These are phyloP conservation scores for Leucania comma DNA, from an alignment of 2,888 invertebrate genomes.

Conservation along the genomic window DNA sequence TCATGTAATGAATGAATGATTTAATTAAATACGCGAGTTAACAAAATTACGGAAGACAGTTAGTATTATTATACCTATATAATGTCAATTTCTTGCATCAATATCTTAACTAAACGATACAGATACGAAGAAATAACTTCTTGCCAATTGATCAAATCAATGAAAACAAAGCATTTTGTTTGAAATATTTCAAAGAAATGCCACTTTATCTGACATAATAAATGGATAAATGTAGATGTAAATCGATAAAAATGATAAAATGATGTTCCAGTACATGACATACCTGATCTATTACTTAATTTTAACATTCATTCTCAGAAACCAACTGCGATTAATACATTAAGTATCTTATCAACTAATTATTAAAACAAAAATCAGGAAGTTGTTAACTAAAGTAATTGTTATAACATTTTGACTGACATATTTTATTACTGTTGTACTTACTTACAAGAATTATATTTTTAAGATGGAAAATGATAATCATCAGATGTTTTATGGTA, in stretches of 20 bases:
- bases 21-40: too few species aligned
- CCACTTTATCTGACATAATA: constrained; percentile 8
- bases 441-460: not conserved
- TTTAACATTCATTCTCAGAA: constrained; percentile 30
- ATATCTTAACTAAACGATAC: too few species aligned
- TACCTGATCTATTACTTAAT: constrained; percentile 22
- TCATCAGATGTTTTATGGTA: too few species aligned
- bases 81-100: too few species aligned
- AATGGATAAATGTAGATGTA: constrained; percentile 37
- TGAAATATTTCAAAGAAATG: constrained; percentile 2
- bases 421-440: constrained; percentile 1
- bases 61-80: too few species aligned
- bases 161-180: not conserved
- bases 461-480: too few species aligned
- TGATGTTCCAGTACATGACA: constrained; percentile 11
- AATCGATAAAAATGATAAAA: constrained; percentile 24
- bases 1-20: too few species aligned
- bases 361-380: constrained; percentile 34
- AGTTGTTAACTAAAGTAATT: constrained; percentile 39
- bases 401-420: not conserved
- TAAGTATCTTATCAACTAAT: constrained; percentile 42
- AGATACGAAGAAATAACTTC: too few species aligned
- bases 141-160: too few species aligned
- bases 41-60: too few species aligned
- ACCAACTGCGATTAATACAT: constrained; percentile 2